phyloP scores from a whole-genome alignment of 1,140 invertebrate species.

The Andrena cerasifolii region DNA sequence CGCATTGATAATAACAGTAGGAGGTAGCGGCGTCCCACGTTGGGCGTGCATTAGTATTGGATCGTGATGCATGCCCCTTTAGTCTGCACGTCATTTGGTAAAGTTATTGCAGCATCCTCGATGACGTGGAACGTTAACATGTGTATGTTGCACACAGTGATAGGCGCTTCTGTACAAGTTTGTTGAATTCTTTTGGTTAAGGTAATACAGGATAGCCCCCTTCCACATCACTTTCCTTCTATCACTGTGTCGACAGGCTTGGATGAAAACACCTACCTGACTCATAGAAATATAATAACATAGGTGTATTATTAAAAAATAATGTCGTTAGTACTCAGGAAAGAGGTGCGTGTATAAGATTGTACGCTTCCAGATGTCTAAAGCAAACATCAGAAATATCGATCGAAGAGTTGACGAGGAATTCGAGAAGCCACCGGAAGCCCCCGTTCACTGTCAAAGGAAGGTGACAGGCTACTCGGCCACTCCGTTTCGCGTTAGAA shows the following conservation, averaged over 20 bases:
- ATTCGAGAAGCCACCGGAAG: constrained; percentile 36
- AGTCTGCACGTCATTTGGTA: constrained; percentile 69
- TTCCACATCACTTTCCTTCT: too few species aligned
- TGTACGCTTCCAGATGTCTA: too few species aligned
- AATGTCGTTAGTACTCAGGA: too few species aligned
- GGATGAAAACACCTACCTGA: too few species aligned
- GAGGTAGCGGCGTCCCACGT: constrained; percentile 58
- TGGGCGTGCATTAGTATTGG: constrained; percentile 72
- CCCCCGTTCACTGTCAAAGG: background rate
- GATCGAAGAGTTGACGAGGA: background rate
- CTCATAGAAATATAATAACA: too few species aligned
- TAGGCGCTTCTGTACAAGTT: background rate
- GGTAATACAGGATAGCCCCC: too few species aligned
- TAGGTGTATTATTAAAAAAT: too few species aligned
- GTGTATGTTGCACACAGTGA: background rate
- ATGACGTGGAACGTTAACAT: constrained; percentile 54
- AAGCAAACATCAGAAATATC: too few species aligned
- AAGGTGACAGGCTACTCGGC: constrained; percentile 61
- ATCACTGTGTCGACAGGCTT: too few species aligned
- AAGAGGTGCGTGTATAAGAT: too few species aligned
- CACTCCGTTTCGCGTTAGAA: constrained; percentile 63
- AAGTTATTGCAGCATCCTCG: constrained; percentile 71
- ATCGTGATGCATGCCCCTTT: constrained; percentile 74
- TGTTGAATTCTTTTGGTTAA: too few species aligned
- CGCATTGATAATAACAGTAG: constrained; percentile 80